Conservation (phyloP, 2,888 invertebrate species). For the Notodonta ziczac region DNA sequence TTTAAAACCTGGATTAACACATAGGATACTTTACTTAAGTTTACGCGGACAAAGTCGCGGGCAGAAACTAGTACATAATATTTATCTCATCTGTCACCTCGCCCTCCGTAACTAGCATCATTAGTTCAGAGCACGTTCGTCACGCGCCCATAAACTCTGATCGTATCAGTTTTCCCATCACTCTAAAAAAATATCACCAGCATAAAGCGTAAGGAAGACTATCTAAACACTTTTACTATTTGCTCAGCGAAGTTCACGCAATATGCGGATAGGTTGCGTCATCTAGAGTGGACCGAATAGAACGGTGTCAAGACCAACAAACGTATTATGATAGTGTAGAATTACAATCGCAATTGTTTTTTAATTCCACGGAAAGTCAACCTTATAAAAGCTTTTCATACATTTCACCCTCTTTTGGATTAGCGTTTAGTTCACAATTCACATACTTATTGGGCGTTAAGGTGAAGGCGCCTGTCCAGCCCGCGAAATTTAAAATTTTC, state of each 20-base stretch:
- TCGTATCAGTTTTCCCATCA: not conserved
- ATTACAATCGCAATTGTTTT: slow-evolving; percentile 28
- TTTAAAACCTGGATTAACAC: too few species aligned
- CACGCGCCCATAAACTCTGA: not conserved
- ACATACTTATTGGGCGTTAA: too few species aligned
- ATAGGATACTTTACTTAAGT: too few species aligned
- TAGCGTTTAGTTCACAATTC: too few species aligned
- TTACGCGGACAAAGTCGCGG: too few species aligned
- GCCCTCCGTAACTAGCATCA: slow-evolving; percentile 34
- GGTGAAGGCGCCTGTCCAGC: too few species aligned
- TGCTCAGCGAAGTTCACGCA: slow-evolving; percentile 17
- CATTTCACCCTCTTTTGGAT: slow-evolving; percentile 18
- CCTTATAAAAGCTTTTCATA: slow-evolving; percentile 57
- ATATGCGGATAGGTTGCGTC: slow-evolving; percentile 34
- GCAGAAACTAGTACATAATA: too few species aligned
- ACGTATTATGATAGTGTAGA: slow-evolving; percentile 40
- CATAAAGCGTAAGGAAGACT: slow-evolving; percentile 1
- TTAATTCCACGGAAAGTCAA: slow-evolving; percentile 49
- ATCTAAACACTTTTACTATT: slow-evolving; percentile 13
- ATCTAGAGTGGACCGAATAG: slow-evolving; percentile 37
- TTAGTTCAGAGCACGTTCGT: slow-evolving; percentile 43
- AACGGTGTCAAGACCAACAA: slow-evolving; percentile 38
- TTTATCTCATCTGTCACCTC: too few species aligned
- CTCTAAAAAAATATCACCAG: not conserved
- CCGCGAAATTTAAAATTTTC: too few species aligned